Evolutionary conservation across 2,113 vertebrate species (phyloP).

Genomic region (Neotragus moschatus): DNA sequence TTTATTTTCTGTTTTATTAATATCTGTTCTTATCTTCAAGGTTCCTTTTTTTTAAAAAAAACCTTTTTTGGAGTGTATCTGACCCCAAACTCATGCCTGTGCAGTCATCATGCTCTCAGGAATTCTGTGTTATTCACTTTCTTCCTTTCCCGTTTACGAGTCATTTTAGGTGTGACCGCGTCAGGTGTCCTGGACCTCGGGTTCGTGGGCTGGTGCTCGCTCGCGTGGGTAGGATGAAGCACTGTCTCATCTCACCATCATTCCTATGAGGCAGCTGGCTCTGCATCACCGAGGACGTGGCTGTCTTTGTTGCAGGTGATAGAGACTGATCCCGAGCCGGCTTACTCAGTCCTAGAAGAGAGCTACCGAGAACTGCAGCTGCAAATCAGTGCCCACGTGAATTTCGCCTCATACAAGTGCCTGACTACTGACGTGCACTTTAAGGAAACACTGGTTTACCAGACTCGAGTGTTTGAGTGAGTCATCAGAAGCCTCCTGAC

Average conservation of each 20-base stretch:
- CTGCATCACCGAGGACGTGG: neutral
- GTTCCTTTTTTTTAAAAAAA: neutral
- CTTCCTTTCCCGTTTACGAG: neutral
- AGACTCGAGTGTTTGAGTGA: constrained; percentile 85
- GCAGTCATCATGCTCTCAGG: neutral
- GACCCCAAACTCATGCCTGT: neutral
- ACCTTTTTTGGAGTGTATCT: neutral
- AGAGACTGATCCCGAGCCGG: constrained; percentile 83
- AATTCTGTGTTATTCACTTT: neutral
- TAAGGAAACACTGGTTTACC: constrained; percentile 88
- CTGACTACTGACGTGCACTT: constrained; percentile 72
- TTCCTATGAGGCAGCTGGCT: neutral
- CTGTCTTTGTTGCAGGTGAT: constrained; percentile 79
- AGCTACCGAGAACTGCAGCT: constrained; percentile 82
- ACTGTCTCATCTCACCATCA: neutral
- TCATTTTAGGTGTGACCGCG: neutral
- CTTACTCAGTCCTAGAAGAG: constrained; percentile 80
- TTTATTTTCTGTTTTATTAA: constrained; percentile 5
- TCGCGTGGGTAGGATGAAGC: neutral
- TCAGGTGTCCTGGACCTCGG: neutral
- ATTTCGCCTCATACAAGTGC: constrained; percentile 81
- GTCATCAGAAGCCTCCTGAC: constrained; percentile 64
- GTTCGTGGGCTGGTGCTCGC: neutral
- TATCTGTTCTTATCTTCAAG: neutral
- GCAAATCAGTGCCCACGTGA: constrained; percentile 82